Evolutionary conservation across 2,113 vertebrate species (phyloP), one percentile per base, ranked within the genome.

Genomic region (Gila orcuttii): DNA sequence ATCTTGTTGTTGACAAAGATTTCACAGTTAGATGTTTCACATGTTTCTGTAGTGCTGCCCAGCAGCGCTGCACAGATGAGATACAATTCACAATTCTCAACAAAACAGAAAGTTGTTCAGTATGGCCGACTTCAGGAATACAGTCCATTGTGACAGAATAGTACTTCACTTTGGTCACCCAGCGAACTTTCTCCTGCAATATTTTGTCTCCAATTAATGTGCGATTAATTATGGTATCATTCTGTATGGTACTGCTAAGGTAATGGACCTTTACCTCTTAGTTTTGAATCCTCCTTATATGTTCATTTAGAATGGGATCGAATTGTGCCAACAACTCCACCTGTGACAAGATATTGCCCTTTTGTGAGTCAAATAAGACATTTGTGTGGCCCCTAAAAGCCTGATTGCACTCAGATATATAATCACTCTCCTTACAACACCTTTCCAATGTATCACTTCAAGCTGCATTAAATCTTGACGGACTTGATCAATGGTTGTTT

Each of bases 1-100:
- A 36, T 69, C 31, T 69, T 69, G n/a, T 62, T 11, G 71, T 74
- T 74, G 71, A 74, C 71, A 45, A 74, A 74, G 71, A 17, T 74
- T 45, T 73, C 11, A 45, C 19, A 74, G 71, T 74, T 7, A 73
- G 21, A 10, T 45, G 36, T 36, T 73, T 45, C 9, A 73, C 19
- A 42, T 42, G 69, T 23, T 74, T 12, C 71, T 45, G 15, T 45
- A 74, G 39, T 17, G 45, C 39, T 74, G 71, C 71, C 42, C 71
- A 74, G 71, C 71, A 74, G 71, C 2, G n/a, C 39, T 74, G 71
- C 71, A 74, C 71, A 74, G 39, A 74, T 39, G 66, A 69, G 17
- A 6, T 36, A 9, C 36, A 69, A 42, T 42, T 42, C 39, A 42
- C 39, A 42, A 42, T 42, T 42, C 39, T 42, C 39, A 42, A 42